phyloP scores from a whole-genome alignment of 1,140 invertebrate genomes.

The Lethrus apterus region DNA sequence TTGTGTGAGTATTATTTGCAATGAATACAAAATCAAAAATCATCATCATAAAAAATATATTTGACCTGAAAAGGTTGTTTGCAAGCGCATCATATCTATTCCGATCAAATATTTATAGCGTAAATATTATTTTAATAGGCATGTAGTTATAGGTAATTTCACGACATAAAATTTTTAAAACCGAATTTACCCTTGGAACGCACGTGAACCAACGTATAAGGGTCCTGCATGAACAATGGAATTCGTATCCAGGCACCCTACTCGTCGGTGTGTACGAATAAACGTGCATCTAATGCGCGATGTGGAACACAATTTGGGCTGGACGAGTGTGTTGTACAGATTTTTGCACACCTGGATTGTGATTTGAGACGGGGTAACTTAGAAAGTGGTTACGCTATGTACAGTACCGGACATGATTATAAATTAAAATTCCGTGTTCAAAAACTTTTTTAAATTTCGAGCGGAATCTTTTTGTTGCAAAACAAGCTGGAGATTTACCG shows the following conservation, averaged over 20 bases:
- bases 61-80: too few relatives aligned
- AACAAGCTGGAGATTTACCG: too few relatives aligned
- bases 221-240: constrained; percentile 17
- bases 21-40: too few relatives aligned
- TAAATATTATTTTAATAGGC: too few relatives aligned
- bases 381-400: constrained; percentile 15
- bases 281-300: not conserved
- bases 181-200: constrained; percentile 19
- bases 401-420: constrained; percentile 18
- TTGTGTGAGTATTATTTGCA: too few relatives aligned
- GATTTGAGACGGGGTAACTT: constrained; percentile 17
- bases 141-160: too few relatives aligned
- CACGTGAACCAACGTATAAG: constrained; percentile 17
- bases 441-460: not conserved
- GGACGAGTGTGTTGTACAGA: constrained; percentile 9
- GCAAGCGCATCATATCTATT: too few relatives aligned
- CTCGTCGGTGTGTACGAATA: not conserved
- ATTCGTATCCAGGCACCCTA: constrained; percentile 16
- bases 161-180: too few relatives aligned
- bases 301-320: not conserved
- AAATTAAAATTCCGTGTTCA: constrained; percentile 4
- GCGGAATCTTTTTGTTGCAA: not conserved
- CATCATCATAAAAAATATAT: too few relatives aligned
- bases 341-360: constrained; percentile 20
- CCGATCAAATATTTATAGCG: too few relatives aligned